phyloP scores from a whole-genome alignment of 2,888 invertebrate genomes.

The Panzeria rudis region DNA sequence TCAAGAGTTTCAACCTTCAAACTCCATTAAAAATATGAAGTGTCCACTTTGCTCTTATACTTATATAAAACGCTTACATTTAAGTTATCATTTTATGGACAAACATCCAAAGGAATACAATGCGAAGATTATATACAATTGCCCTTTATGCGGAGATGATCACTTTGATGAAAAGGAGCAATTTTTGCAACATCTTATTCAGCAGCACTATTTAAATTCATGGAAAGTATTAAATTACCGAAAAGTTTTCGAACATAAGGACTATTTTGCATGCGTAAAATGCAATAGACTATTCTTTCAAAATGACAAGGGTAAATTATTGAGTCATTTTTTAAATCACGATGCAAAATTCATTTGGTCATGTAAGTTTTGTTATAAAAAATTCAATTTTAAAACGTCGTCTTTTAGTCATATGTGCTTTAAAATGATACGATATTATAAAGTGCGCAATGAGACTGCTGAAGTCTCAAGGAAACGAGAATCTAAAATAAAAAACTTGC shows the following conservation, averaged over 20 bases:
- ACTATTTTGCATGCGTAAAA: conserved; percentile 31
- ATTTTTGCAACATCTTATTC: conserved; percentile 24
- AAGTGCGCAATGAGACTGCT: background rate
- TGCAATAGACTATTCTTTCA: conserved; percentile 33
- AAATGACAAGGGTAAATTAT: background rate
- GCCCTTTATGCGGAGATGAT: too few relatives aligned
- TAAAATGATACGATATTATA: background rate
- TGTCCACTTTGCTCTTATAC: too few relatives aligned
- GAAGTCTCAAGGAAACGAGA: background rate
- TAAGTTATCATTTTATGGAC: too few relatives aligned
- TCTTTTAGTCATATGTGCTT: conserved; percentile 30
- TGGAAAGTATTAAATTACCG: conserved; percentile 45
- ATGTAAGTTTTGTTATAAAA: conserved; percentile 32
- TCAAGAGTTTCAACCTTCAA: too few relatives aligned
- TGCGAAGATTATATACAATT: too few relatives aligned
- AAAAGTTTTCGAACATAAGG: conserved; percentile 31
- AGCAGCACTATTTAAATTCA: conserved; percentile 37
- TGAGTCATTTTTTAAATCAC: conserved; percentile 46
- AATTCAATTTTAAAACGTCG: background rate
- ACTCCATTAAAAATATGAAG: too few relatives aligned
- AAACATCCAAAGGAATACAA: too few relatives aligned
- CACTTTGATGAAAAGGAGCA: background rate
- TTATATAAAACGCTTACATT: too few relatives aligned
- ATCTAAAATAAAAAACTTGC: conserved; percentile 4
- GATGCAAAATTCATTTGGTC: conserved; percentile 17